These are phyloP conservation scores for Ginglymostoma cirratum DNA, from an alignment of 2,113 vertebrate genomes.

Conservation along the genomic window DNA sequence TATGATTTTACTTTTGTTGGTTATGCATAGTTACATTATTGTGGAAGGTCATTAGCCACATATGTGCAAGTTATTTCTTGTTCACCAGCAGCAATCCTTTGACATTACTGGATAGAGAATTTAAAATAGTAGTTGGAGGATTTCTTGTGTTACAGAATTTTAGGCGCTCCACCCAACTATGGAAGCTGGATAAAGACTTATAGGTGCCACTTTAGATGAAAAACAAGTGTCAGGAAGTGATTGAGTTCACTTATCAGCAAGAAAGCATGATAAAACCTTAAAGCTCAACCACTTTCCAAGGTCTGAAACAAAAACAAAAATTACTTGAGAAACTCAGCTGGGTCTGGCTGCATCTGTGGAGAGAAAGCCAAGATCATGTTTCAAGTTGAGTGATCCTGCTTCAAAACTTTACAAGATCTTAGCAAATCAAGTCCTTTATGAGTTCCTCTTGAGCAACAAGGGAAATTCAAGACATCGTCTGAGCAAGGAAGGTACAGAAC, in stretches of 20 bases:
- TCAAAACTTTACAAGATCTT: neutral
- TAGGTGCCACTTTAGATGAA: too few relatives aligned
- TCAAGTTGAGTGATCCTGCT: too few relatives aligned
- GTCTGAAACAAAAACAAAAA: too few relatives aligned
- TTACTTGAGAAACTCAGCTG: too few relatives aligned
- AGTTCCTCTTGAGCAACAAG: neutral
- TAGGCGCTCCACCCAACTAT: neutral
- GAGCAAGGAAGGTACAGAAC: neutral
- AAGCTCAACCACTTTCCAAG: neutral
- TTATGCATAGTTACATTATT: neutral
- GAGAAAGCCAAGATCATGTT: too few relatives aligned
- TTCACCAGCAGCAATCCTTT: neutral
- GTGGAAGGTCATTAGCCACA: neutral
- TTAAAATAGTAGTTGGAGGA: neutral
- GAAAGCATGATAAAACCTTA: neutral
- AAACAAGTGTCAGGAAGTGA: too few relatives aligned
- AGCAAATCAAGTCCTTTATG: neutral
- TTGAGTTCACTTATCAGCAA: neutral
- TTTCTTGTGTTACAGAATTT: neutral
- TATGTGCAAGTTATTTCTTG: neutral
- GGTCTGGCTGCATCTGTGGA: too few relatives aligned
- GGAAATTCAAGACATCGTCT: neutral
- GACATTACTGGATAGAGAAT: neutral
- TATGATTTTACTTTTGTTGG: neutral
- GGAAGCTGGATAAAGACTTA: too few relatives aligned